Evolutionary conservation across 2,113 vertebrate genomes (phyloP).

Genomic region (Spilogale gracilis): DNA sequence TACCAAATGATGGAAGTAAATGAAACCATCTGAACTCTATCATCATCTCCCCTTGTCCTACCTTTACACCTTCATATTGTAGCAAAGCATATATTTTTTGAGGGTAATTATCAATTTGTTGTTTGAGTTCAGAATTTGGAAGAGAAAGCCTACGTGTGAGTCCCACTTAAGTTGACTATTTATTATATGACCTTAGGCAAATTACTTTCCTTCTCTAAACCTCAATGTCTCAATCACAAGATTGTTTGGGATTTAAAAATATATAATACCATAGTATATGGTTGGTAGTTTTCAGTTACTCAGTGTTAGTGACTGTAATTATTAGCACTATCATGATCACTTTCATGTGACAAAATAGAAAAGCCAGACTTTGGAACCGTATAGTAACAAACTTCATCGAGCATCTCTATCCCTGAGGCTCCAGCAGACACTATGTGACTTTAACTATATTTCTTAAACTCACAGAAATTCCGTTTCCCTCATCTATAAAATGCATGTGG

Average conservation of each 20-base stretch:
- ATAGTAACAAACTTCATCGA: neutral
- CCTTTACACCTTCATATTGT: neutral
- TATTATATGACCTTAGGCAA: neutral
- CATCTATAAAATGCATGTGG: neutral
- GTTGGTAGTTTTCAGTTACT: neutral
- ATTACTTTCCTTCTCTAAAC: constrained; percentile 7
- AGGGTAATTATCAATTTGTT: neutral
- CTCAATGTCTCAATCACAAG: neutral
- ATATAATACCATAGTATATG: neutral
- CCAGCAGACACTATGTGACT: neutral
- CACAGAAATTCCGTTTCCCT: neutral
- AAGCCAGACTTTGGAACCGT: neutral
- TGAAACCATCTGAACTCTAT: neutral
- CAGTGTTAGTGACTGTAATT: neutral
- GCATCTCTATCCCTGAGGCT: neutral
- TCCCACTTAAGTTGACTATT: neutral
- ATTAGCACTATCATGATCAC: neutral
- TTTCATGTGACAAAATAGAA: neutral
- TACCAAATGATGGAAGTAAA: neutral
- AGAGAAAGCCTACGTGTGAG: neutral
- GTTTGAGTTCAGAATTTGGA: neutral
- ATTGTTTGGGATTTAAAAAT: neutral
- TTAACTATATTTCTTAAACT: neutral
- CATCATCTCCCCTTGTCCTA: accelerated
- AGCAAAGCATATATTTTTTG: neutral